Base-by-base conservation (phyloP, 2,888 invertebrate species). In the Tetragonula carbonaria region DNA sequence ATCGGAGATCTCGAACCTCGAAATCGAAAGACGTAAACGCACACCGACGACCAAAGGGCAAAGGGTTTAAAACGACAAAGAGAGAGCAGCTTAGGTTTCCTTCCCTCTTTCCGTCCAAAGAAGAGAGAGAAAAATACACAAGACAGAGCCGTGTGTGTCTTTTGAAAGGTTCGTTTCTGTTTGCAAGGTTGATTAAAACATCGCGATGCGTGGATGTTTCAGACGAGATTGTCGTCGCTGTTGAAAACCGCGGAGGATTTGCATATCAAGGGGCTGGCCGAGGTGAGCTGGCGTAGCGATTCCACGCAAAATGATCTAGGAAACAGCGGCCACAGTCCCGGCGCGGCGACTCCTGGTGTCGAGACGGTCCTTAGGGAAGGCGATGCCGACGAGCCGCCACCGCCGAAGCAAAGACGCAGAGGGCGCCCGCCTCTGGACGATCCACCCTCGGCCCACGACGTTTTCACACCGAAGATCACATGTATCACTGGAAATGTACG, bases 211-310 rank as follows among this genome's bases (percentile, higher is more conserved):
- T 66, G 62, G 59, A n/a, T 66, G 68, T 95, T 95, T 33, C 95
- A 98, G 98, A 97, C 97, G 84, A 98, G 98, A 93, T 95, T 98
- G 89, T 97, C 98, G 45, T 98, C 98, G 38, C 95, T 98, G 82
- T 95, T 98, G 92, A 98, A 98, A 95, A 98, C 98, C 75, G 98
- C 98, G 0, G 98, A 98, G 95, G 98, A 98, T 94, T 95, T 98
- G 38, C 96, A 98, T 94, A 98, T 98, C 92, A 98, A 98, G 95
- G 98, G 98, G 0, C 95, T 98, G 75, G 98, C 98, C 72, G 98
- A 98, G 94, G 98, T 98, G 21, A 97, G 98, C 88, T 98, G 98
- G 97, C 96, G 97, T 90, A 94, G 93, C 88, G 94, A 94, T 81
- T 91, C 92, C 38, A 91, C 91, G 66, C 93, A 93, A 80, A 93